These are phyloP conservation scores for Noctilio leporinus DNA, from an alignment of 2,113 vertebrate genomes.

Conservation along the genomic window DNA sequence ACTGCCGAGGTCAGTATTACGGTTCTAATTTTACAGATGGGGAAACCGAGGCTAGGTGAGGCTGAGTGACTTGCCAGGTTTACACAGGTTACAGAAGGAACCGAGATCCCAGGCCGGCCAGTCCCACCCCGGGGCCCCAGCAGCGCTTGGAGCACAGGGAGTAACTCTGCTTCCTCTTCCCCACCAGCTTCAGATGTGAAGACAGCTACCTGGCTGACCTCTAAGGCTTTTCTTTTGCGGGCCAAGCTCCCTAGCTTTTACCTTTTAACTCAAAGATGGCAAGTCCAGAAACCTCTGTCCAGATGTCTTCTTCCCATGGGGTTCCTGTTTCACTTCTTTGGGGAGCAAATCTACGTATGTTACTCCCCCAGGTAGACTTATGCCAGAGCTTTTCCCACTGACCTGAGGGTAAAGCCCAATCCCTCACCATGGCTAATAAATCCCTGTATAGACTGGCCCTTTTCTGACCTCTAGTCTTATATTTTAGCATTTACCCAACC, in stretches of 20 bases:
- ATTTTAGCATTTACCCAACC: background rate
- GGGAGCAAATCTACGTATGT: background rate
- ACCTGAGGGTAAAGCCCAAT: background rate
- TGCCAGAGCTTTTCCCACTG: background rate
- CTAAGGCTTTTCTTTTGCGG: background rate
- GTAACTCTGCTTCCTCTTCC: background rate
- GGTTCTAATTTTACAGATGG: background rate
- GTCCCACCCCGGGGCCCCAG: background rate
- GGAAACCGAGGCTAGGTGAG: background rate
- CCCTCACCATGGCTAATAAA: background rate
- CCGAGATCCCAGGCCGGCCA: background rate
- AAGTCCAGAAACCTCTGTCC: background rate
- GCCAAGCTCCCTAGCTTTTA: background rate
- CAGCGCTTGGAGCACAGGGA: background rate
- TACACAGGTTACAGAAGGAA: background rate
- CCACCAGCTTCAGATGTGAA: background rate
- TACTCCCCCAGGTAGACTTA: background rate
- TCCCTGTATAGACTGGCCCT: rapidly evolving
- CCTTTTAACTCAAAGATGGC: background rate
- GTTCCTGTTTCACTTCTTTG: background rate
- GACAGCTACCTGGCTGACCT: background rate
- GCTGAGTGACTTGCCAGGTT: background rate
- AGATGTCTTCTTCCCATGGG: background rate
- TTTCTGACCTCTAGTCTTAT: background rate
- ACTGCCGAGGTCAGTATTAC: background rate